Conservation (phyloP, 2,888 invertebrate species). For the Sesamia inferens region DNA sequence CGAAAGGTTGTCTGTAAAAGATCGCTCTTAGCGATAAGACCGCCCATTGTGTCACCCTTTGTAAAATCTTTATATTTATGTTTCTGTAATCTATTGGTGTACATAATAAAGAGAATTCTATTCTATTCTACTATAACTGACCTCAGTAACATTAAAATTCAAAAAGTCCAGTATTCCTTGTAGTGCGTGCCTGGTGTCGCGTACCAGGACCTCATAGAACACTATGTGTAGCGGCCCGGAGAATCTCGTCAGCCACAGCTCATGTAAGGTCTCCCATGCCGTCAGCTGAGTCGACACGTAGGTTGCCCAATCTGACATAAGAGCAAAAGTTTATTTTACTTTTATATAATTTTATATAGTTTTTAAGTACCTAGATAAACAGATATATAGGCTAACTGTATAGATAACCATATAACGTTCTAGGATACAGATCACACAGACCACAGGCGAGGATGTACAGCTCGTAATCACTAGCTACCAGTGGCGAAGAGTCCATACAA, state of each 20-base stretch:
- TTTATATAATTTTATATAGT: not conserved
- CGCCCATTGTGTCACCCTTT: no score
- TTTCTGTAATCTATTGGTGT: no score
- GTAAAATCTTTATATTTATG: no score
- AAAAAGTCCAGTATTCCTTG: slow-evolving; percentile 90
- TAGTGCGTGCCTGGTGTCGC: slow-evolving; percentile 90
- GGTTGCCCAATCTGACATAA: slow-evolving; percentile 91
- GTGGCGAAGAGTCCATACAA: no score
- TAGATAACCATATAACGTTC: no score
- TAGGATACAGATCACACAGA: no score
- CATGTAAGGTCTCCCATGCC: slow-evolving; percentile 92
- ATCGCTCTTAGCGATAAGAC: no score
- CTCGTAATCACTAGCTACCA: no score
- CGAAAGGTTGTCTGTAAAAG: no score
- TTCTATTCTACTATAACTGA: slow-evolving; percentile 53
- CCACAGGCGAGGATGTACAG: no score
- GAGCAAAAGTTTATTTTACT: not conserved
- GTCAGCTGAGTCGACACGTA: slow-evolving; percentile 92
- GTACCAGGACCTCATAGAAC: slow-evolving; percentile 92
- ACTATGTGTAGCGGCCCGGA: slow-evolving; percentile 92
- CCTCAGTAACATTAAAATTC: slow-evolving; percentile 88
- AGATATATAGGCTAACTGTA: no score
- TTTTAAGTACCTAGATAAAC: not conserved
- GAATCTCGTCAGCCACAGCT: slow-evolving; percentile 93
- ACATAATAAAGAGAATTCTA: no score